These are phyloP conservation scores for Hydractinia echinata DNA, from an alignment of 30 jellyfish, hydroid and myxozoan species.

Conservation along the genomic window DNA sequence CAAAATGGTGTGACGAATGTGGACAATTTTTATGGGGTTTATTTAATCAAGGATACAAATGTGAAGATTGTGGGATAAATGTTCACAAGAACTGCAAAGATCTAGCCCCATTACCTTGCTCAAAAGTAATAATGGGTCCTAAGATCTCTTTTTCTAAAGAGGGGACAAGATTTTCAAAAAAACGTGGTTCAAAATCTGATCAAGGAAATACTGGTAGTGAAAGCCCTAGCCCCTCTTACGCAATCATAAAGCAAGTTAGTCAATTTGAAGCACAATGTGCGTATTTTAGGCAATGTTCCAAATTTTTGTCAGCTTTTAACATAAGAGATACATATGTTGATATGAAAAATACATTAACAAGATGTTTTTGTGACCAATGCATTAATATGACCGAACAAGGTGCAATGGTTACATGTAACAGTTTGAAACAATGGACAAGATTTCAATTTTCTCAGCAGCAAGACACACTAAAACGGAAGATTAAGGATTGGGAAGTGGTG, in stretches of 20 bases:
- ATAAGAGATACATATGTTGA: constrained; percentile 23
- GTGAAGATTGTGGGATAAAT: constrained; percentile 86
- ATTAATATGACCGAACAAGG: not conserved
- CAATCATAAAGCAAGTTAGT: not conserved
- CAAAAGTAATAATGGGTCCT: constrained; percentile 58
- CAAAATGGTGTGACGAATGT: constrained; percentile 93
- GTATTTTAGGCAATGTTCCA: constrained; percentile 31
- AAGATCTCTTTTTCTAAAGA: constrained; percentile 10
- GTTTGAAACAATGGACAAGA: constrained; percentile 22
- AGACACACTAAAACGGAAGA: constrained; percentile 10
- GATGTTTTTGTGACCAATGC: constrained; percentile 46
- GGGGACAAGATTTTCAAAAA: not conserved
- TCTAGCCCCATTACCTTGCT: constrained; percentile 63
- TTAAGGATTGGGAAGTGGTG: constrained; percentile 33
- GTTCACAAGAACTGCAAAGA: constrained; percentile 77
- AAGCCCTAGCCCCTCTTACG: not conserved
- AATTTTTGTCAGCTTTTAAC: constrained; percentile 41
- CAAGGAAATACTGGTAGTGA: not conserved
- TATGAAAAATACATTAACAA: constrained; percentile 32
- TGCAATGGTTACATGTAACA: not conserved
- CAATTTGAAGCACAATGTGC: not conserved
- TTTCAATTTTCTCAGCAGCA: constrained; percentile 26
- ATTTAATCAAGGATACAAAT: constrained; percentile 77
- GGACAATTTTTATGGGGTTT: constrained; percentile 91
- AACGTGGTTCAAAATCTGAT: not conserved